Conservation (phyloP, 2,888 invertebrate species). For the Drosophila borborema region DNA sequence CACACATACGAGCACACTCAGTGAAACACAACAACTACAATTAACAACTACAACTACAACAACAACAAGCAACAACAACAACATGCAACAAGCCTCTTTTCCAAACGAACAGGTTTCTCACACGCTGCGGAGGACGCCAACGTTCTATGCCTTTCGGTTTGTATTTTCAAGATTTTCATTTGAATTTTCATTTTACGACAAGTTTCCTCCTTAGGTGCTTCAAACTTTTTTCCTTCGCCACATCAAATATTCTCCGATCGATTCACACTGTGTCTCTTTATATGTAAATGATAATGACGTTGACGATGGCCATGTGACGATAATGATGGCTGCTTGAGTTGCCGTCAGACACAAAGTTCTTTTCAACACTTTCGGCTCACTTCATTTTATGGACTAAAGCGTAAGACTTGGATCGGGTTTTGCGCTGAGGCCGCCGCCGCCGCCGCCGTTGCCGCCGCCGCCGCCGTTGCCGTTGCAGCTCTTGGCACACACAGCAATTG, state of each 20-base stretch:
- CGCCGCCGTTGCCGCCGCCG: constrained; percentile 4
- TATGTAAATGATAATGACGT: constrained; percentile 45
- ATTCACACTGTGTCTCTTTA: constrained; percentile 9
- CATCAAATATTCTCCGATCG: constrained; percentile 34
- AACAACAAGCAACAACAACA: constrained; percentile 46
- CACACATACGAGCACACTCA: constrained; percentile 17
- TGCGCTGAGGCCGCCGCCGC: constrained; percentile 19
- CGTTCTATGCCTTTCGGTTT: constrained; percentile 43
- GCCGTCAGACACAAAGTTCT: constrained; percentile 48
- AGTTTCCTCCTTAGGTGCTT: constrained; percentile 48
- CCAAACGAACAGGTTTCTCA: constrained; percentile 75
- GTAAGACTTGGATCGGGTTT: constrained; percentile 48
- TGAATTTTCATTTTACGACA: constrained; percentile 69
- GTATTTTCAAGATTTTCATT: constrained; percentile 59
- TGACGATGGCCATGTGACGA: constrained; percentile 9
- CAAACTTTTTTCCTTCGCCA: constrained; percentile 47
- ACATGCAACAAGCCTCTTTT: constrained; percentile 60
- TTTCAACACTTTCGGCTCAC: constrained; percentile 72
- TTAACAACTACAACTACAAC: constrained; percentile 26
- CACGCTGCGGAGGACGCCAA: constrained; percentile 57
- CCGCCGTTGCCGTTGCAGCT: constrained; percentile 13
- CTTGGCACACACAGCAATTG: constrained; percentile 34
- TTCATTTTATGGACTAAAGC: constrained; percentile 72
- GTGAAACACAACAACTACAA: constrained; percentile 45
- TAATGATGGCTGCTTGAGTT: constrained; percentile 31